Conservation (phyloP, 2,113 vertebrate species). For the Acrocephalus kingi region DNA sequence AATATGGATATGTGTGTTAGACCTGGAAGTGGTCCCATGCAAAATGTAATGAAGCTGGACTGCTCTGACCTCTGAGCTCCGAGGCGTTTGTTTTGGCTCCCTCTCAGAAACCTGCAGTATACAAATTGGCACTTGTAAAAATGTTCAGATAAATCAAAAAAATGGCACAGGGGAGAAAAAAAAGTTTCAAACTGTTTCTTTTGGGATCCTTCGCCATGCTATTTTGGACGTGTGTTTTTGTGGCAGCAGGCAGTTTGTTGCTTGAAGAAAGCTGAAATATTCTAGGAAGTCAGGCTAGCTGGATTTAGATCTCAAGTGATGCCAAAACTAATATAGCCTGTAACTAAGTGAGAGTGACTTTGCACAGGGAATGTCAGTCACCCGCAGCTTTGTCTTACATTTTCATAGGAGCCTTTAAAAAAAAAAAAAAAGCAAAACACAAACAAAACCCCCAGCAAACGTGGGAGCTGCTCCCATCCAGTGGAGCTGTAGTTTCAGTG, state of each 20-base stretch:
- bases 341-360: slow-evolving; percentile 53
- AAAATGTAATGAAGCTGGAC: slow-evolving; percentile 48
- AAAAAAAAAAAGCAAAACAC: slow-evolving; percentile 5
- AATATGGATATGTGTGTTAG: slow-evolving; percentile 41
- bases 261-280: slow-evolving; percentile 57
- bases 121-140: slow-evolving; percentile 63
- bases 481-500: not conserved
- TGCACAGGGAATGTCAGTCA: slow-evolving; percentile 58
- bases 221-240: slow-evolving; percentile 59
- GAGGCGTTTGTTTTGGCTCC: slow-evolving; percentile 60
- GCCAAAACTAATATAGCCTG: slow-evolving; percentile 62
- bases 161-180: not conserved
- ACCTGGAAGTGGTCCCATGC: slow-evolving; percentile 55
- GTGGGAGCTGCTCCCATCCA: not conserved
- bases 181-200: slow-evolving; percentile 61
- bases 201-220: slow-evolving; percentile 48
- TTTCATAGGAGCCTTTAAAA: slow-evolving; percentile 13
- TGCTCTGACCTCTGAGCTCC: slow-evolving; percentile 52
- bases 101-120: slow-evolving; percentile 40
- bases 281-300: slow-evolving; percentile 59
- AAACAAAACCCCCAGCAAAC: slow-evolving; percentile 17
- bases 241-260: slow-evolving; percentile 62
- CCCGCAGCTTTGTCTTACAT: slow-evolving; percentile 37
- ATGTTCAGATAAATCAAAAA: slow-evolving; percentile 65
- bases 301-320: slow-evolving; percentile 37